Evolutionary conservation across 2,888 invertebrate species (phyloP), one percentile per base, ranked within the genome.

Genomic region (Apamea crenata): DNA sequence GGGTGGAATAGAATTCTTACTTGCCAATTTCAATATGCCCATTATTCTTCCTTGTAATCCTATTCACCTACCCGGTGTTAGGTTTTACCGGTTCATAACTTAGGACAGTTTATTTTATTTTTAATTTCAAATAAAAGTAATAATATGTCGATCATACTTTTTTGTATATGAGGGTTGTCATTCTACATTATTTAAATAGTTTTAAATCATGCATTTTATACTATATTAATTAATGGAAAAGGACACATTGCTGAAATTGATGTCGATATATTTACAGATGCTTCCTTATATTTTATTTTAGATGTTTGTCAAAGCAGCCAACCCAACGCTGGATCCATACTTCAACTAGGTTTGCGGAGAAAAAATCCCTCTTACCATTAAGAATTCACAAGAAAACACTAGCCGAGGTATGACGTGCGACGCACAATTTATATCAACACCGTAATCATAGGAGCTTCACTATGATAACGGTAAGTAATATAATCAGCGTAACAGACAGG

Each of bases 401-500:
- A 74, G 75, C 69, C n/a, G 75, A 84, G 14, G 36, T 68, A 84
- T 75, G 74, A 63, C n/a, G 65, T 68, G 79, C 59, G 74, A 59
- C 53, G 47, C 71, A 66, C 53, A 69, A 21, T 40, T 40, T 47
- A 78, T 70, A 74, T 75, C 50, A 71, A 68, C 68, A 84, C 84
- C 81, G 71, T n/a, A 65, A 84, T 78, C 89, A 77, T 68, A 67
- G 32, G 16, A n/a, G 3, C 4, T 74, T 50, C 56, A 80, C 75
- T 21, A 80, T 12, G 80, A 82, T 59, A 59, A 81, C 21, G 66
- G 14, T 82, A 59, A 82, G n/a, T 97, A 98, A 97, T 97, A 98
- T 97, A 97, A 98, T 97, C 97, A 98, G 97, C 96, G 98, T 97
- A 96, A 98, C 97, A 95, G 98, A 97, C 97, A 98, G 97, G 98